These are phyloP conservation scores for Sus cebifrons DNA, from an alignment of 2,797 vertebrate genomes.

Conservation along the genomic window DNA sequence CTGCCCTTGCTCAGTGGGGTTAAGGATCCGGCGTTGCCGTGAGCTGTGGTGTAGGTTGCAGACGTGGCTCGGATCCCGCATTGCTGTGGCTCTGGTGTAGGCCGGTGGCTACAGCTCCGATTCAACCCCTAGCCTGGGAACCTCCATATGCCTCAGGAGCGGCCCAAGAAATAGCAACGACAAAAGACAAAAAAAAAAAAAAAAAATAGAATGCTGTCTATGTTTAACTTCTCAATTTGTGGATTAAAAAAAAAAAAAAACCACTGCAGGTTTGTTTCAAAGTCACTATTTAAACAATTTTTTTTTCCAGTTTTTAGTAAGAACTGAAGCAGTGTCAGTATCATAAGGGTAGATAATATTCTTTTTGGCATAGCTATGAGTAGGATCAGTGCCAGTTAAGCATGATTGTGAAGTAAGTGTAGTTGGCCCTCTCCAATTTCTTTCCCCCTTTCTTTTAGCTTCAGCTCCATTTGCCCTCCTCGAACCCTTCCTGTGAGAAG, in stretches of 20 bases:
- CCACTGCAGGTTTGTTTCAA: conserved; percentile 70
- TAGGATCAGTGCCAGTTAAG: not conserved
- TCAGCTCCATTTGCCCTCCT: not conserved
- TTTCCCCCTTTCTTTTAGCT: not conserved
- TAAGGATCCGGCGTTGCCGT: too few relatives aligned
- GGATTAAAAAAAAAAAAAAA: conserved; percentile 21
- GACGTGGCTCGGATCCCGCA: too few relatives aligned
- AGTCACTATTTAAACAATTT: not conserved
- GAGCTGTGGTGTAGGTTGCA: too few relatives aligned
- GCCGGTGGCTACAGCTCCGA: too few relatives aligned
- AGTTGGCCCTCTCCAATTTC: not conserved
- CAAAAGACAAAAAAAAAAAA: too few relatives aligned
- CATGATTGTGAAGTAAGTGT: not conserved
- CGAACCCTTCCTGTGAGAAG: not conserved
- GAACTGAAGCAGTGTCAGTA: conserved; percentile 68
- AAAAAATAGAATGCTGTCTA: not conserved
- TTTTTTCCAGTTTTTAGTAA: conserved; percentile 42
- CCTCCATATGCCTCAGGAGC: too few relatives aligned
- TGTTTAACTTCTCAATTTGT: conserved; percentile 50
- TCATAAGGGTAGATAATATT: conserved; percentile 56
- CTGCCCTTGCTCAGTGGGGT: too few relatives aligned
- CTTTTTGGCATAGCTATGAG: not conserved
- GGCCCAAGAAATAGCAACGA: too few relatives aligned
- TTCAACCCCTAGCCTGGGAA: too few relatives aligned
- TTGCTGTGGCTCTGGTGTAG: too few relatives aligned